Evolutionary conservation across 1,140 invertebrate genomes (phyloP).

Genomic region (Hetaerina americana): DNA sequence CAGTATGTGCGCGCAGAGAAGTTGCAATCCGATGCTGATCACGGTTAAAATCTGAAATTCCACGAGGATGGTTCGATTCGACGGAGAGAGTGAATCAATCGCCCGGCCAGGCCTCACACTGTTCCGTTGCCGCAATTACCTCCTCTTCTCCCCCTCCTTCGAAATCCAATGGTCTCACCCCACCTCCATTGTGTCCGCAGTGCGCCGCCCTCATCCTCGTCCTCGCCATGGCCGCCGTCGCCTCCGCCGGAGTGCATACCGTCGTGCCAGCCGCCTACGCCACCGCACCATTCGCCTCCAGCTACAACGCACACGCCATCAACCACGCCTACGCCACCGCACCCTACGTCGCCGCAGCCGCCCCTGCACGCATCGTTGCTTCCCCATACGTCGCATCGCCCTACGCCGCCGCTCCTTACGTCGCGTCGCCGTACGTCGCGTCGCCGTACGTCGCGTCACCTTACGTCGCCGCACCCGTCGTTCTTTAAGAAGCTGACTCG

Average conservation of each 20-base stretch:
- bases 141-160: no score
- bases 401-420: neutral
- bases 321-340: neutral
- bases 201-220: neutral
- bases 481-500: neutral
- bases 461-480: neutral
- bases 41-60: no score
- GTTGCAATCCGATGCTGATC: no score
- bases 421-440: neutral
- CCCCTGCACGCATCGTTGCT: no score
- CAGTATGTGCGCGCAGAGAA: no score
- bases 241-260: neutral
- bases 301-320: neutral
- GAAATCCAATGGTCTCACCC: no score
- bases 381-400: neutral
- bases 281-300: neutral
- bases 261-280: neutral
- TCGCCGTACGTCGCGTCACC: neutral
- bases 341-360: neutral
- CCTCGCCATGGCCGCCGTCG: neutral
- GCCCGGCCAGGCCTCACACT: no score
- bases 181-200: neutral
- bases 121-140: no score
- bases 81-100: no score
- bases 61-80: no score